Evolutionary conservation across 2,888 invertebrate genomes (phyloP), one percentile per base, ranked within the genome.

Genomic region (Biston stratarius): DNA sequence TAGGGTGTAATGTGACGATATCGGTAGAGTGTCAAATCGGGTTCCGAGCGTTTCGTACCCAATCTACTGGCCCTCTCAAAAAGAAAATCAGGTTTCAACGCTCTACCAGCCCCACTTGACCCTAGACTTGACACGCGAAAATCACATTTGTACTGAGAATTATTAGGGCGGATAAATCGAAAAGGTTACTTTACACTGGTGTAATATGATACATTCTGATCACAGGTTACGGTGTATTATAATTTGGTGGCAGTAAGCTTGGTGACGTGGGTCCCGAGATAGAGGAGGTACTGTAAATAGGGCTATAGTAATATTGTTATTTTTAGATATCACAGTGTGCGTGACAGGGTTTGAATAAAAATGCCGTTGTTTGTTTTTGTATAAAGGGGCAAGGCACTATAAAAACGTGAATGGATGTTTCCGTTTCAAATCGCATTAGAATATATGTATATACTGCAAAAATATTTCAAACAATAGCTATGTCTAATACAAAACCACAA

Each of bases 1-100:
- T 76, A 74, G 75, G 84, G 83, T 83, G 80, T 86, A 85, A 87
- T 84, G 82, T 85, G 84, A 84, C 85, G 81, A 86, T 86, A 85
- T 84, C 84, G 85, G 82, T 80, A 76, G 82, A 85, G 85, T 88
- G 88, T 89, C 88, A 88, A 89, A 89, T 87, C 84, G 84, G 85
- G 86, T 84, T 86, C 82, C 82, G 84, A 82, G 82, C 83, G 83
- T 85, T 88, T 85, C 81, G 78, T 80, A 83, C 84, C 84, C 85
- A 85, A 87, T 87, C 84, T 85, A 87, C 84, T 82, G 81, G 75
- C 82, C 83, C 79, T 81, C 79, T 81, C 79, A 72, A 83, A 86
- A 88, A 83, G 83, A 80, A 86, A 87, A 85, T 83, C 83, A 79
- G 78, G 74, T 81, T 80, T 81, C 77, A 75, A 74, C 72, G 72